Conservation (phyloP, 2,113 vertebrate species). For the Nerophis ophidion region DNA sequence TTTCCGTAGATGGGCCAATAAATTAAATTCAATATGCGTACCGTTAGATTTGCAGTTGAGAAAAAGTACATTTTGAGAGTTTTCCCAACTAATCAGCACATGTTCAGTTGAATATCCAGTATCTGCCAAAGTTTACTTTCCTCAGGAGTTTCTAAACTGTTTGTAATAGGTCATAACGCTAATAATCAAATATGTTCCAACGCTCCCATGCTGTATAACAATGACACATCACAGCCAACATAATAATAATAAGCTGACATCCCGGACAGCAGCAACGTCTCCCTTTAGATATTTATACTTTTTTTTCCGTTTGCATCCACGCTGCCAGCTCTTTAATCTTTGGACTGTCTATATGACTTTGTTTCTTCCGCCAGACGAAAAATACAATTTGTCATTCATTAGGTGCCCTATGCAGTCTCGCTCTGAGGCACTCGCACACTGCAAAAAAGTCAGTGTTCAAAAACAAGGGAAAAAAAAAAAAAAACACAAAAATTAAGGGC, state of each 20-base stretch:
- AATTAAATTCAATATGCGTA: too few relatives aligned
- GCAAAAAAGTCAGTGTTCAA: too few relatives aligned
- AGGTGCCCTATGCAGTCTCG: slow-evolving; percentile 10
- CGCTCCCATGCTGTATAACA: slow-evolving; percentile 35
- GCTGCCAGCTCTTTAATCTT: slow-evolving; percentile 43
- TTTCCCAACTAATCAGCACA: too few relatives aligned
- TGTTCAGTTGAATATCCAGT: too few relatives aligned
- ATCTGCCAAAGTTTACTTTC: too few relatives aligned
- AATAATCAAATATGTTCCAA: slow-evolving; percentile 26
- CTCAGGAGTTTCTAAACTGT: not conserved
- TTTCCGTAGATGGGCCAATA: too few relatives aligned
- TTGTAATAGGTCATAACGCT: slow-evolving; percentile 4
- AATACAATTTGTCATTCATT: slow-evolving; percentile 22
- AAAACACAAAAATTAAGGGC: too few relatives aligned
- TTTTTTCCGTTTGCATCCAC: slow-evolving; percentile 27
- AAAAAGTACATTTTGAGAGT: too few relatives aligned
- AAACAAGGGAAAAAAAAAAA: too few relatives aligned
- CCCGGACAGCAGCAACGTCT: slow-evolving; percentile 31
- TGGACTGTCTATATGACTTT: slow-evolving; percentile 34
- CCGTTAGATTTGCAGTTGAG: too few relatives aligned
- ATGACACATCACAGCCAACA: slow-evolving; percentile 62
- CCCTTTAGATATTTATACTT: slow-evolving; percentile 8
- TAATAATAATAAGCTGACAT: slow-evolving; percentile 61
- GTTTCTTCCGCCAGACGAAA: slow-evolving; percentile 14
- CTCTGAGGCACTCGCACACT: slow-evolving; percentile 7